Percentiles rank a stretch among this genome's conserved stretches.
Conservation (phyloP, 2,113 vertebrate species). For the Agelaius tricolor region DNA sequence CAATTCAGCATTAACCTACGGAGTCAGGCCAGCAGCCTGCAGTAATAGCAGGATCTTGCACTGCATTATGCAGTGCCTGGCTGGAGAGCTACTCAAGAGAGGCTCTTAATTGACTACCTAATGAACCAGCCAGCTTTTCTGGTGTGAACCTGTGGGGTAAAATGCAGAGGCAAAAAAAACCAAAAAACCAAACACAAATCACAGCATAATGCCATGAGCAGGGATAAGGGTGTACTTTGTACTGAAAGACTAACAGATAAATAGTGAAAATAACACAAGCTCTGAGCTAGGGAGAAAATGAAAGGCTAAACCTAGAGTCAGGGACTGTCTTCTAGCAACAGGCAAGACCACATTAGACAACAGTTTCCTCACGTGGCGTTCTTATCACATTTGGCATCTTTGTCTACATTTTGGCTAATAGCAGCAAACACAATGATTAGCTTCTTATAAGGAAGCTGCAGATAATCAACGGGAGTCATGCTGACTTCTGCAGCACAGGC, state of each 20-base stretch:
- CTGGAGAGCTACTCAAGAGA: constrained; percentile 59
- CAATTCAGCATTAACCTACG: constrained; percentile 39
- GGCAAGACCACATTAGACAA: constrained; percentile 26
- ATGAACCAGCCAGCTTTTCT: constrained; percentile 53
- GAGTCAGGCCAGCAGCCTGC: not conserved
- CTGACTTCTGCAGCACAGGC: not conserved
- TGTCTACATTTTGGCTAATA: constrained; percentile 41
- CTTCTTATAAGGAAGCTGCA: constrained; percentile 43
- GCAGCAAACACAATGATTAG: constrained; percentile 33
- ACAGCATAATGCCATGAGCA: not conserved
- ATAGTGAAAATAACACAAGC: constrained; percentile 35
- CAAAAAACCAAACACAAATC: not conserved
- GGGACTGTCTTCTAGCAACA: constrained; percentile 44
- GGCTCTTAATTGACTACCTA: constrained; percentile 63
- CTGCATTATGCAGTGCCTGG: constrained; percentile 35
- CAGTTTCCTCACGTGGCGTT: constrained; percentile 1
- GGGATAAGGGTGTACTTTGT: not conserved
- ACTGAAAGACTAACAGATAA: constrained; percentile 32
- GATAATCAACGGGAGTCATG: not conserved
- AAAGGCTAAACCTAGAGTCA: constrained; percentile 65
- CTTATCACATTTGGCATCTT: constrained; percentile 21
- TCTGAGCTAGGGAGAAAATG: not conserved
- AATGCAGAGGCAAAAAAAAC: not conserved
- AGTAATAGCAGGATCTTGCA: constrained; percentile 36
- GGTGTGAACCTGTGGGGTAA: constrained; percentile 41